Base-by-base conservation (phyloP, 2,113 vertebrate genomes). In the Podarcis muralis region DNA sequence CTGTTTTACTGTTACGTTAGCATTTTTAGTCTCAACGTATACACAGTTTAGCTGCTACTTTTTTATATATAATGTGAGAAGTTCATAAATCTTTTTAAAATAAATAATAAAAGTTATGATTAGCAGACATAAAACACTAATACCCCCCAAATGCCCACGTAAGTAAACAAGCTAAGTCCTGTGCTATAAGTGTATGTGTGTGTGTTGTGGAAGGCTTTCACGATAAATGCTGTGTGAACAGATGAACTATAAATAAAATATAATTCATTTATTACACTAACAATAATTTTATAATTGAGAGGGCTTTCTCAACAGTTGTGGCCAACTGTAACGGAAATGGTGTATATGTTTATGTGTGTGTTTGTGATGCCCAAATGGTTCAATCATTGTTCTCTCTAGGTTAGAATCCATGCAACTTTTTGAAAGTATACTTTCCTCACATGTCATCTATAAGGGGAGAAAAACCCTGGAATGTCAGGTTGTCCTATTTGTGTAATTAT, bases 371-470 rank as follows among this genome's bases (percentile, higher is more conserved):
- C 77, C 53, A 43, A 43, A 20, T 78, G 69, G 32, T 16, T 85
- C 78, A 25, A 4, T 25, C 68, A 43, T 35, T 62, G 62, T 48
- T 86, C 32, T 79, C 37, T 53, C 27, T 40, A 48, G 57, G 89
- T 15, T 0, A 0, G 84, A 87, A 72, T 5, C 48, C 57, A 35
- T 37, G 15, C 80, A 92, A 88, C 69, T 27, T 22, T 20, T 35
- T 13, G 53, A 22, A 94, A 81, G 71, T 87, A 40, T 48, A 30
- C 90, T 57, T 81, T 81, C 4, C 0, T 65, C 53, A 87, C 81
- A 82, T 92, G 89, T 85, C 91, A 87, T 6, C 75, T n/a, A 0
- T 2, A 74, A 89, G 65, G 93, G 40, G 84, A 89, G 90, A 69
- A 93, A 66, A 88, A 93, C 3, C 12, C 11, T 65, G 48, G 35